Percentiles rank a stretch among this genome's conserved stretches.
These are phyloP conservation scores for Dromaius novaehollandiae DNA, from an alignment of 2,113 vertebrate genomes.

Conservation along the genomic window DNA sequence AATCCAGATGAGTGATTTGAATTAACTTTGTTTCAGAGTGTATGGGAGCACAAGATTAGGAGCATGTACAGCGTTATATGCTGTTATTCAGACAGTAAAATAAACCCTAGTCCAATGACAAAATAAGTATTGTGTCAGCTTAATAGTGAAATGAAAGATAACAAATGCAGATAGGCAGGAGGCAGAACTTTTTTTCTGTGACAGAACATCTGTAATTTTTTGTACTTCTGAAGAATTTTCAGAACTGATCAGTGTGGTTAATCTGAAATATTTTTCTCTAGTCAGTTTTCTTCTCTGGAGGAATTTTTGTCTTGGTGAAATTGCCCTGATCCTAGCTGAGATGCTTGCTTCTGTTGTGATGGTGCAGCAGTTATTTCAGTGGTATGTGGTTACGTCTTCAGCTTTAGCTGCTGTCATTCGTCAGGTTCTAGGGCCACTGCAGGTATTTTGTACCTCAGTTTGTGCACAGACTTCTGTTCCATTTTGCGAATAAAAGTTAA, in stretches of 20 bases:
- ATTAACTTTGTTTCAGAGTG: not conserved
- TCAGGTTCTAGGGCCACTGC: too few relatives aligned
- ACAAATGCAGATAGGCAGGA: not conserved
- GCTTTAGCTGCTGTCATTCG: too few relatives aligned
- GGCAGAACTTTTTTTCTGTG: not conserved
- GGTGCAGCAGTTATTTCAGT: too few relatives aligned
- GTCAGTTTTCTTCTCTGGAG: slow-evolving; percentile 59
- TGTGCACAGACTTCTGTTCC: too few relatives aligned
- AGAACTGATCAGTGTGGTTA: not conserved
- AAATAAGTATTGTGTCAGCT: not conserved
- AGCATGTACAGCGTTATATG: not conserved
- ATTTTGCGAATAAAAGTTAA: too few relatives aligned
- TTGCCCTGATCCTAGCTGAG: too few relatives aligned
- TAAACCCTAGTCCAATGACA: not conserved
- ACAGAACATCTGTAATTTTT: not conserved
- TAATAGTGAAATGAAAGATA: not conserved
- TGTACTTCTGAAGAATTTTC: not conserved
- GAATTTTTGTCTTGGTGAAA: not conserved
- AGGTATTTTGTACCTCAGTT: too few relatives aligned
- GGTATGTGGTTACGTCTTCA: too few relatives aligned
- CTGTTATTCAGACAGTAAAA: not conserved
- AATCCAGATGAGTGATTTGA: not conserved
- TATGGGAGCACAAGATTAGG: not conserved
- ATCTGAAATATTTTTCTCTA: slow-evolving; percentile 57
- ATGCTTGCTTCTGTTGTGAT: too few relatives aligned